These are phyloP conservation scores for Steatocranus sp. DNA, from an alignment of 2,797 vertebrate genomes.

Conservation along the genomic window DNA sequence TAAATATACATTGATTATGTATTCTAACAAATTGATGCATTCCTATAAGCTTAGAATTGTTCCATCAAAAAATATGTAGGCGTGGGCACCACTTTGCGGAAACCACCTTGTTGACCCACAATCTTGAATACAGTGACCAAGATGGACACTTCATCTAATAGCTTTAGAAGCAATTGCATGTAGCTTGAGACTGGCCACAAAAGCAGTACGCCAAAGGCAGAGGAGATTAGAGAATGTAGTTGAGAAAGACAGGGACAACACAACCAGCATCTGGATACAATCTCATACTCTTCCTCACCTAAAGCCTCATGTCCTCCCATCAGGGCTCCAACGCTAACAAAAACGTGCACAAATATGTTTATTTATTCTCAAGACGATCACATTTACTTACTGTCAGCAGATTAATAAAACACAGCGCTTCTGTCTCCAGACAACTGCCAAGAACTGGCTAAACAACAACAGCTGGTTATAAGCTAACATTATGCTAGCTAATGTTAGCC, in stretches of 20 bases:
- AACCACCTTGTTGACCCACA: neutral
- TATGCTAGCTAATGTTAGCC: neutral
- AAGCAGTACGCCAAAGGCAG: fast-evolving
- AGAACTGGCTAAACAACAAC: neutral
- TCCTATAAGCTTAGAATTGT: neutral
- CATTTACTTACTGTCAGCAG: neutral
- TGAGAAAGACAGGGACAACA: neutral
- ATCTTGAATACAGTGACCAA: neutral
- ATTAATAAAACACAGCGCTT: neutral
- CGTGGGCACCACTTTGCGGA: neutral
- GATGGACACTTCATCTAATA: neutral
- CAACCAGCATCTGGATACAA: neutral
- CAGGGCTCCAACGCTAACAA: neutral
- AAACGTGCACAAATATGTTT: fast-evolving
- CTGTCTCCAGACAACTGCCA: neutral
- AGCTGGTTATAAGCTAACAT: neutral
- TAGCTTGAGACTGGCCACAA: neutral
- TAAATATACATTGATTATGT: neutral
- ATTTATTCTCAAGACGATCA: neutral
- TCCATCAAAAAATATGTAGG: neutral
- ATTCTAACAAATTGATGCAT: neutral
- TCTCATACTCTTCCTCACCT: neutral
- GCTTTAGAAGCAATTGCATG: neutral
- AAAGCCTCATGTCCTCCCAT: neutral
- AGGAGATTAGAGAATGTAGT: neutral